A percentile compares a stretch with the other conserved stretches of the same genome.
Evolutionary conservation across 2,797 vertebrate genomes (phyloP).

Genomic region (Oreortyx pictus): DNA sequence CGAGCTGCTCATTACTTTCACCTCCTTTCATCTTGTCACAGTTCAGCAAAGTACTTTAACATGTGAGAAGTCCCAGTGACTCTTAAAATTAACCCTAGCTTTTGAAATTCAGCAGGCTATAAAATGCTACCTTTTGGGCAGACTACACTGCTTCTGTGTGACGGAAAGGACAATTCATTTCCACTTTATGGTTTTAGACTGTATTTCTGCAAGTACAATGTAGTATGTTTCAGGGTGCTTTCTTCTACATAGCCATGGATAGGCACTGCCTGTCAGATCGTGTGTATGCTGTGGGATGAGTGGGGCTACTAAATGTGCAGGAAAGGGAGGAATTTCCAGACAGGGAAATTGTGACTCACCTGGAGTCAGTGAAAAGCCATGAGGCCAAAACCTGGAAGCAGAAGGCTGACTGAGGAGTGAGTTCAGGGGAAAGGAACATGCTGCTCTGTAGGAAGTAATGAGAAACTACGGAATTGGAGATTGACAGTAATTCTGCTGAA

Average conservation of each 20-base stretch:
- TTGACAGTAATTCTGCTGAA: neutral
- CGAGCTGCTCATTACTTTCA: slow-evolving; percentile 61
- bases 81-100: slow-evolving; percentile 49
- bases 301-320: neutral
- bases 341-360: slow-evolving; percentile 7
- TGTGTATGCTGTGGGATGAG: neutral
- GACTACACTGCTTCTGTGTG: neutral
- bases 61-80: slow-evolving; percentile 49
- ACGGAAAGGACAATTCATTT: neutral
- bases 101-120: slow-evolving; percentile 42
- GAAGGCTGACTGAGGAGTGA: neutral
- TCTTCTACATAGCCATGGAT: neutral
- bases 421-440: neutral
- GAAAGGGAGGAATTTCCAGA: slow-evolving; percentile 47
- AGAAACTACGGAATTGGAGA: neutral
- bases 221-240: neutral
- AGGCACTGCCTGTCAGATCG: neutral
- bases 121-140: slow-evolving; percentile 26
- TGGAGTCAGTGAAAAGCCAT: slow-evolving; percentile 13
- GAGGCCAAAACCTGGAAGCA: slow-evolving; percentile 14
- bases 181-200: neutral
- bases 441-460: neutral
- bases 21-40: slow-evolving; percentile 64
- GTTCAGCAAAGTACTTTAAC: slow-evolving; percentile 47
- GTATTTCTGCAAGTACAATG: neutral